Evolutionary conservation across 2,888 invertebrate genomes (phyloP).

Genomic region (Anthrax anthrax): DNA sequence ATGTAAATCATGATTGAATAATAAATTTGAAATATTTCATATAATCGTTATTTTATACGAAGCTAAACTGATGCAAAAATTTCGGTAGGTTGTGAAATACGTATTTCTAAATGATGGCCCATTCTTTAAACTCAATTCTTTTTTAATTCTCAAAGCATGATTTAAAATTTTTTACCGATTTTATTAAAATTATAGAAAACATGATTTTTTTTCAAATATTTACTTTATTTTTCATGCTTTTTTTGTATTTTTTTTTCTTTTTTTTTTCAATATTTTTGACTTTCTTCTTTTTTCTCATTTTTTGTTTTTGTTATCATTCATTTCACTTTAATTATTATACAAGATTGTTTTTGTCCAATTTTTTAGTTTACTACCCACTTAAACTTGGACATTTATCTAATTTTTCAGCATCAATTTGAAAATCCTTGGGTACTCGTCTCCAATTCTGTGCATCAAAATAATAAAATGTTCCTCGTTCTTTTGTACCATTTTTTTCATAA

Average conservation of each 20-base stretch:
- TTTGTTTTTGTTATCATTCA: slow-evolving; percentile 9
- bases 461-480: slow-evolving; percentile 98
- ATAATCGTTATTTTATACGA: no score
- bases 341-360: slow-evolving; percentile 33
- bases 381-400: slow-evolving; percentile 59
- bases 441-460: slow-evolving; percentile 99
- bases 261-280: neutral
- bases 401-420: slow-evolving; percentile 97
- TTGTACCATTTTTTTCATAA: slow-evolving; percentile 87
- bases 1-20: no score
- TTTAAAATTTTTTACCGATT: no score
- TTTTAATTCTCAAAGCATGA: no score
- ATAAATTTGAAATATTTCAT: no score
- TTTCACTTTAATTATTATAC: slow-evolving; percentile 28
- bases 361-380: slow-evolving; percentile 34
- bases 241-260: slow-evolving; percentile 8
- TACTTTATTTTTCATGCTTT: slow-evolving; percentile 5
- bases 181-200: no score
- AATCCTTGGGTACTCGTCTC: slow-evolving; percentile 98
- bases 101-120: no score
- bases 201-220: slow-evolving; percentile 1
- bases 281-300: neutral
- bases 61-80: no score
- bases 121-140: no score
- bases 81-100: no score